A percentile compares a stretch with the other conserved stretches of the same genome.
These are phyloP conservation scores for Therioaphis trifolii DNA, from an alignment of 2,888 invertebrate genomes.

Conservation along the genomic window DNA sequence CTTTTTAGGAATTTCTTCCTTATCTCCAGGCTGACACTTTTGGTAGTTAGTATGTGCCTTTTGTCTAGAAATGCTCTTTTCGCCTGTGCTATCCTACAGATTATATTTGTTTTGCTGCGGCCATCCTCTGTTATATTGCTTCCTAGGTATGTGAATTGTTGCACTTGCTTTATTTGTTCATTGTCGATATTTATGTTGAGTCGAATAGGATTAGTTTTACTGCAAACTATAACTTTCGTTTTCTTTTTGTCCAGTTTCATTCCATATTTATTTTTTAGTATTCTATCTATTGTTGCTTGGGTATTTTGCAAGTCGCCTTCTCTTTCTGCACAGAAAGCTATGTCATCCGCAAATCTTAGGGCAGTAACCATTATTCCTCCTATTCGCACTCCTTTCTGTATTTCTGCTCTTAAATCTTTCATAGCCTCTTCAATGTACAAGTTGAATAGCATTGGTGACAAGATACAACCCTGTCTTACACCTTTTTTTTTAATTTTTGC, in stretches of 20 bases:
- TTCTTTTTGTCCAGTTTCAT: slow-evolving; percentile 8
- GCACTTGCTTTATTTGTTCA: slow-evolving; percentile 1
- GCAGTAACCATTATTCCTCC: slow-evolving; percentile 18
- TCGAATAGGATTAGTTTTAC: not conserved
- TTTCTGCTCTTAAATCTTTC: not conserved
- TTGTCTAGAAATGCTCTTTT: not conserved
- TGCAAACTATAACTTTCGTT: not conserved
- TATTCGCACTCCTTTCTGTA: slow-evolving; percentile 12
- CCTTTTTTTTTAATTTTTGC: slow-evolving; percentile 5
- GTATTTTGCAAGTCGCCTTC: not conserved
- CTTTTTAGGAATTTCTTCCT: slow-evolving; percentile 31
- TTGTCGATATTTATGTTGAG: slow-evolving; percentile 16
- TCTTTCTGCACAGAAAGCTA: not conserved
- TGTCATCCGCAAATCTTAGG: not conserved
- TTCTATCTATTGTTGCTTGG: not conserved
- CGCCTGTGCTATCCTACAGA: not conserved
- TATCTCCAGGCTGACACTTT: slow-evolving; percentile 16
- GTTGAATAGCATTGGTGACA: not conserved
- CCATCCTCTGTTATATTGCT: slow-evolving; percentile 18
- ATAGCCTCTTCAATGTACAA: not conserved
- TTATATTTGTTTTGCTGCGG: slow-evolving; percentile 15
- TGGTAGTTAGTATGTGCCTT: not conserved
- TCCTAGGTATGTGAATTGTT: not conserved
- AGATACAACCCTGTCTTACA: not conserved
- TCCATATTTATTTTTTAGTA: slow-evolving; percentile 16